Evolutionary conservation across 2,888 invertebrate species (phyloP), one percentile per base, ranked within the genome.

Genomic region (Rotaria sp.): DNA sequence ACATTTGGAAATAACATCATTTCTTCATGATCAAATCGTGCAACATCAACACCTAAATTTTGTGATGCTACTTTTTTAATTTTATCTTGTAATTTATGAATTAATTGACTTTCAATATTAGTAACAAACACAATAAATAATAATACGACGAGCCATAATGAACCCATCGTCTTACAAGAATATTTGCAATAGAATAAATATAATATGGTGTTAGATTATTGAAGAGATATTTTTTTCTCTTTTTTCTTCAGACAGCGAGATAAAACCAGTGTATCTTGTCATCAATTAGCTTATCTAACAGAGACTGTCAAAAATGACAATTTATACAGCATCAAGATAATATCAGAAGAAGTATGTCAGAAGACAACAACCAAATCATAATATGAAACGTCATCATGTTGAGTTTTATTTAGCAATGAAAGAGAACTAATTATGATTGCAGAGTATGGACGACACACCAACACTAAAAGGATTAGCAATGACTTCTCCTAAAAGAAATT

Each of bases 1-100:
- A 80, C 45, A 45, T 80, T 45, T 4, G 80, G 80, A 80, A 80
- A 80, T n/a, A 80, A n/a, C 80, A 80, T 80, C 80, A 45, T 80
- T 45, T 80, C 80, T 45, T 80, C 80, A 80, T 45, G n/a, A 80
- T 80, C 80, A 45, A 10, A 41, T 10, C 26, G n/a, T 41, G 26
- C 24, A 11, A 45, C n/a, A 80, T 45, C 15, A n/a, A 80, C 24
- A 45, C 80, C 80, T 26, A 80, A 80, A 15, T 45, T 80, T 1
- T 80, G 0, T 41, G 41, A 21, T 41, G 80, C 45, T 2, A 80
- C 41, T 24, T 80, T 45, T 45, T 80, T 80, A 0, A 80, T 45
- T 80, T 80, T 80, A 80, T 80, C 80, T 45, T 80, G 80, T 5
- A 80, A 18, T 80, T 80, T 80, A n/a, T 80, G 45, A 45, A 80